Evolutionary conservation across 2,113 vertebrate species (phyloP), one percentile per base, ranked within the genome.

Genomic region (Chauna torquata): DNA sequence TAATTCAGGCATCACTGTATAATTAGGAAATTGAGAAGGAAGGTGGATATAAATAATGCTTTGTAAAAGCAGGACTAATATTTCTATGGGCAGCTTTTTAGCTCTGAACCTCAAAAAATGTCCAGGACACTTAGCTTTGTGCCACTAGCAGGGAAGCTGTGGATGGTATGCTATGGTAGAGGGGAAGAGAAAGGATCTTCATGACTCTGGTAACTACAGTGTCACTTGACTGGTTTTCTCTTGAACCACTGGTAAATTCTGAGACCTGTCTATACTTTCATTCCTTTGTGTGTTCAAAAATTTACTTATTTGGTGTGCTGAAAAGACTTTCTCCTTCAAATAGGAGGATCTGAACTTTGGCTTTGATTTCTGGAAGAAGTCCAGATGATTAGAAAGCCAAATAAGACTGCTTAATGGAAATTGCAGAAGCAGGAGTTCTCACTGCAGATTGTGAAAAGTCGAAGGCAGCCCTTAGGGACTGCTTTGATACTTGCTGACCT

Each of bases 311-410:
- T 27, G 15, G 19, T 80, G 71, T 85, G 82, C 78, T 80, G 62
- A 61, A 72, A 90, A 58, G 50, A 45, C 49, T 42, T 16, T 88
- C 82, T 70, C 94, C 92, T 96, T 96, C 90, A 95, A 27, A 93
- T 90, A 88, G 54, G 36, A 90, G 75, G 54, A 85, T 80, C 58
- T 85, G 49, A 58, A 11, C 65, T 84, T 84, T 96, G 86, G 47
- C 94, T 94, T 90, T 82, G 79, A 58, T 93, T 95, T 92, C 66
- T 97, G 96, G 96, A 96, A 61, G 49, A 88, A 83, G 70, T 96
- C 94, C 96, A 96, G 90, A 72, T 80, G 85, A 93, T 96, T 90
- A 93, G 92, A 94, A 96, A 94, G 92, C 87, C 92, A 95, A 96
- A 96, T 93, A 95, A 52, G 54, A 80, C 71, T 88, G 79, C 82